Evolutionary conservation across 2,113 vertebrate genomes (phyloP).

Genomic region (Suncus etruscus): DNA sequence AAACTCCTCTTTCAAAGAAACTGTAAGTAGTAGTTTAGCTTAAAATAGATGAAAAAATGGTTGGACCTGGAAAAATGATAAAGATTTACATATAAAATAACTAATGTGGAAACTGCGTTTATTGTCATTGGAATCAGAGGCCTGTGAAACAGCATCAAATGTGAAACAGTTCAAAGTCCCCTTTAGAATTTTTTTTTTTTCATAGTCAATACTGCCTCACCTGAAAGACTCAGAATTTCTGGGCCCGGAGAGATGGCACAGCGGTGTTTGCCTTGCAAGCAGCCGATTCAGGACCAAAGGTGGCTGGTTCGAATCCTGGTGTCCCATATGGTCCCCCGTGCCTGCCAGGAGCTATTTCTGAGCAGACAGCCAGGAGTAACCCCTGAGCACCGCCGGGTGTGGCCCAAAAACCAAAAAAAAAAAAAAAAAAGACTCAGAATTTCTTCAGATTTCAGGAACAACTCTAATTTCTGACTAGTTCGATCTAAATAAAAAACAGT

Average conservation of each 20-base stretch:
- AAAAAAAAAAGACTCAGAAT: neutral
- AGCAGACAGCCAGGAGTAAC: too few relatives aligned
- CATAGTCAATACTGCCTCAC: neutral
- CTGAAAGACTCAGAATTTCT: neutral
- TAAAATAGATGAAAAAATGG: slow-evolving; percentile 28
- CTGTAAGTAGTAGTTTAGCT: slow-evolving; percentile 87
- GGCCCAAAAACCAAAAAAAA: too few relatives aligned
- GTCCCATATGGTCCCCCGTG: too few relatives aligned
- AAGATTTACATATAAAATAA: neutral
- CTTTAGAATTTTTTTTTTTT: neutral
- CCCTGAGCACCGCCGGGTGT: too few relatives aligned
- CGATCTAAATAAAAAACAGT: neutral
- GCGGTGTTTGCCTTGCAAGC: too few relatives aligned
- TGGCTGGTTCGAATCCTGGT: too few relatives aligned
- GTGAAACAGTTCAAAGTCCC: neutral
- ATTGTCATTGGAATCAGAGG: neutral
- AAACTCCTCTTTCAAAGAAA: slow-evolving; percentile 98
- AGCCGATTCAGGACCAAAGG: too few relatives aligned
- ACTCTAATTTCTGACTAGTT: neutral
- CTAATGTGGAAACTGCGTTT: neutral
- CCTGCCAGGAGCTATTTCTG: too few relatives aligned
- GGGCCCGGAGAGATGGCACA: too few relatives aligned
- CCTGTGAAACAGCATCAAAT: neutral
- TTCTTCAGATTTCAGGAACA: neutral
- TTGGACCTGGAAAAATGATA: neutral